These are phyloP conservation scores for Aphis craccivora DNA, from an alignment of 1,140 invertebrate genomes.

Conservation along the genomic window DNA sequence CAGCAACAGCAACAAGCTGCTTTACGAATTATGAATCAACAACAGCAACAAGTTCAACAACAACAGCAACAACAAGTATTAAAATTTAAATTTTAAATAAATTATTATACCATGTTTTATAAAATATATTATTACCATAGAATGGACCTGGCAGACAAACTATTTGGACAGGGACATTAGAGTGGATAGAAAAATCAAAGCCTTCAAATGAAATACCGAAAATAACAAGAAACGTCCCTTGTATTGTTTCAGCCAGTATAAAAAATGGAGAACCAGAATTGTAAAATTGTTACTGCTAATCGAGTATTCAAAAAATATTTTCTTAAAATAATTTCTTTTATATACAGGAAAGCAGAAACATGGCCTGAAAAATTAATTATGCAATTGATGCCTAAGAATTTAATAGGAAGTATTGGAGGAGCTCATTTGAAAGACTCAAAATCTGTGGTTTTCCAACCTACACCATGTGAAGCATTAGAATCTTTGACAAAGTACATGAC, in stretches of 20 bases:
- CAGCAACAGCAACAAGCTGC: conserved; percentile 65
- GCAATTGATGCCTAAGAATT: conserved; percentile 90
- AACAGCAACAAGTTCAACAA: conserved; percentile 63
- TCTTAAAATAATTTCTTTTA: conserved; percentile 43
- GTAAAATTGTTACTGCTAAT: conserved; percentile 65
- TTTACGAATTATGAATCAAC: conserved; percentile 59
- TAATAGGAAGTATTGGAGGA: conserved; percentile 87
- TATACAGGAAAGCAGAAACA: conserved; percentile 80
- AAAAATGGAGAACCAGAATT: conserved; percentile 87
- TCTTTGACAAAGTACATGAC: conserved; percentile 90
- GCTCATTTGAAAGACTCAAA: conserved; percentile 87
- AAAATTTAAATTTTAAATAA: conserved; percentile 57
- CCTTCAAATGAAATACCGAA: conserved; percentile 68
- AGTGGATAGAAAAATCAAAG: conserved; percentile 90
- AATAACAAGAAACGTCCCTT: conserved; percentile 82
- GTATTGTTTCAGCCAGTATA: conserved; percentile 79
- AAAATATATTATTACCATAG: conserved; percentile 58
- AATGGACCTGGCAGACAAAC: conserved; percentile 70
- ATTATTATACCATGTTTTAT: background rate
- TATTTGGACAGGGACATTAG: conserved; percentile 87
- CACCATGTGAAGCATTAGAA: conserved; percentile 79
- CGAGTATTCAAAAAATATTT: conserved; percentile 40
- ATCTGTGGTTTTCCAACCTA: conserved; percentile 82
- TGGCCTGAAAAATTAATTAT: conserved; percentile 92
- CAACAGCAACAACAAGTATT: conserved; percentile 64